These are phyloP conservation scores for Dolichomitus sp. DNA, from an alignment of 2,888 invertebrate genomes.

Conservation along the genomic window DNA sequence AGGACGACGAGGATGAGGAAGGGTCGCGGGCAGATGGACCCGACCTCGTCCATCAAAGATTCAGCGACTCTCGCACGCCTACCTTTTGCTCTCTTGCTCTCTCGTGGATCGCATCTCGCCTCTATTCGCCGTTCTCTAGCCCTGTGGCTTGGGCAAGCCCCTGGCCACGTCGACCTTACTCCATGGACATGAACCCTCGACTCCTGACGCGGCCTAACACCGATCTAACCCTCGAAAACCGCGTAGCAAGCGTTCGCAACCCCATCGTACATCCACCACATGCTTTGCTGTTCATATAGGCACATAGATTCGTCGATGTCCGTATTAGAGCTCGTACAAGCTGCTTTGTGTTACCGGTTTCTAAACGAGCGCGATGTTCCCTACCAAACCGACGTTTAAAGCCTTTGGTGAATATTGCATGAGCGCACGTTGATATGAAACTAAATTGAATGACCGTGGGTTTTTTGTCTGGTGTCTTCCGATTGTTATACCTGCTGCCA, in stretches of 20 bases:
- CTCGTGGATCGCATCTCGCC: conserved; percentile 19
- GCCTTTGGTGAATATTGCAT: conserved; percentile 11
- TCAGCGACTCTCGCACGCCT: conserved; percentile 81
- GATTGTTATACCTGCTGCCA: not conserved
- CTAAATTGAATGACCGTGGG: not conserved
- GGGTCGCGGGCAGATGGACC: conserved; percentile 72
- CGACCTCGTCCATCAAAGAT: conserved; percentile 82
- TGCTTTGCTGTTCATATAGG: conserved; percentile 41
- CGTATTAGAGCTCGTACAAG: conserved; percentile 35
- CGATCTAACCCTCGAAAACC: conserved; percentile 56
- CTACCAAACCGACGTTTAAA: conserved; percentile 1
- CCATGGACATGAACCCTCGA: conserved; percentile 51
- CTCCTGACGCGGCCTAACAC: conserved; percentile 46
- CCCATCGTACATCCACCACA: conserved; percentile 38
- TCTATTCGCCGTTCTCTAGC: conserved; percentile 26
- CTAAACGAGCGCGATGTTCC: conserved; percentile 26
- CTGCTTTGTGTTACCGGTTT: conserved; percentile 36
- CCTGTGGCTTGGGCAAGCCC: conserved; percentile 47
- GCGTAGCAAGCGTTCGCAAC: conserved; percentile 44
- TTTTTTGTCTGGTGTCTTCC: not conserved
- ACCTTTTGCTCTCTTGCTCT: conserved; percentile 73
- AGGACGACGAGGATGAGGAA: conserved; percentile 52
- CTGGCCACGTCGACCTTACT: conserved; percentile 57
- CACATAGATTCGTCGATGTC: conserved; percentile 45
- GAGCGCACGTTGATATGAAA: no score